A percentile compares a stretch with the other conserved stretches of the same genome.
phyloP scores from a whole-genome alignment of 2,113 vertebrate species.

The Heterotis niloticus region DNA sequence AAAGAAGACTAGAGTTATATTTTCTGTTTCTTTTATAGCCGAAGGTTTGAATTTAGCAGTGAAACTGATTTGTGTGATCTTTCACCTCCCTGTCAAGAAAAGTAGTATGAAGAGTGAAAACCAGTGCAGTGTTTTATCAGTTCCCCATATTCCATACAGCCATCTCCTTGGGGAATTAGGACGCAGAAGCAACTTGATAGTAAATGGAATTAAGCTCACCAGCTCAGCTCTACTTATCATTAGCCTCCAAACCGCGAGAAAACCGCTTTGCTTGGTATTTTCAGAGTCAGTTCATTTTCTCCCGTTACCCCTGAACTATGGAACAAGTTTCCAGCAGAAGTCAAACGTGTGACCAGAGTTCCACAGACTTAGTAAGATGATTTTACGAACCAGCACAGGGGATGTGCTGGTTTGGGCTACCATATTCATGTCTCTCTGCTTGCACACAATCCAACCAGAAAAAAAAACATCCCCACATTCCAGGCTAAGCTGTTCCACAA shows the following conservation, averaged over 20 bases:
- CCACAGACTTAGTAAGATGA: too few species aligned
- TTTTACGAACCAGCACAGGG: too few species aligned
- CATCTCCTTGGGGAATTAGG: neutral
- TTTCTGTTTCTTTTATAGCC: neutral
- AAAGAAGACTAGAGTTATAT: neutral
- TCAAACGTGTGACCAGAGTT: too few species aligned
- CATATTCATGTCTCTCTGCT: too few species aligned
- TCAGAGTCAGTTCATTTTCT: neutral
- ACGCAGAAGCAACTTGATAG: neutral
- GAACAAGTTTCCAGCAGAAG: too few species aligned
- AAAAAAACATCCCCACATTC: too few species aligned
- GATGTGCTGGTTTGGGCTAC: too few species aligned
- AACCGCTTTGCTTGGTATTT: neutral
- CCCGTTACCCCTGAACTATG: too few species aligned
- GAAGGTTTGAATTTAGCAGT: conserved; percentile 3
- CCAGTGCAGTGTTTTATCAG: neutral
- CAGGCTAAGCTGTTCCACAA: neutral
- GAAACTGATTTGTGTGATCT: neutral
- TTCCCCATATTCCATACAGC: neutral
- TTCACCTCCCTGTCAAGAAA: neutral
- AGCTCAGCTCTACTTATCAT: too few species aligned
- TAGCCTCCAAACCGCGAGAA: neutral
- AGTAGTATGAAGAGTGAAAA: neutral
- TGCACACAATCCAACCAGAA: too few species aligned
- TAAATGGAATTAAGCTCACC: neutral